Base-by-base conservation (phyloP, 2,797 vertebrate genomes). In the Chelonia mydas region DNA sequence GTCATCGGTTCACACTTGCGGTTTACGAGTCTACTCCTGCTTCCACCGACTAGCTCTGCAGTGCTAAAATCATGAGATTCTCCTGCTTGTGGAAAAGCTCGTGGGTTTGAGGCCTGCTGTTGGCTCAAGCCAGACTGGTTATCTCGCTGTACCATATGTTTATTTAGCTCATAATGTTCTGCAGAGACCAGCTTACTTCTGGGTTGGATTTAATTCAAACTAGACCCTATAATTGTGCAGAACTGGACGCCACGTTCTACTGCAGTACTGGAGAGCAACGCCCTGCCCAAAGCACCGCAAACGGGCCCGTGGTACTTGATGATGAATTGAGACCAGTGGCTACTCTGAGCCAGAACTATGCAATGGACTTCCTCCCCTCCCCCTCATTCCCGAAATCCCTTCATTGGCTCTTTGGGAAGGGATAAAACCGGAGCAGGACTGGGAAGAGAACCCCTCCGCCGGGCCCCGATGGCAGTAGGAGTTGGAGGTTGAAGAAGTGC, bases 361-460 rank as follows among this genome's bases (percentile, higher is more conserved):
- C 17, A 21, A 37, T 41, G 65, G 65, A 21, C 65, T 37, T n/a
- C 19, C 5, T 5, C 17, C n/a, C 9, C 33, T 9, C 10, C 17
- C 3, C 19, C 65, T 9, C 33, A 17, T 21, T 21, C n/a, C n/a
- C 10, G 8, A 19, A 72, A 5, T 17, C 15, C 16, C 50, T 10
- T 19, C 47, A 1, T 28, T 61, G 49, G 23, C 5, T 6, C 19
- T 53, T 0, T 72, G n/a, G 0, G 84, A 53, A 74, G 90, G 31
- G 90, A 83, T 59, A 31, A 23, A 23, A 13, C 15, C 68, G 25
- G 25, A 37, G 27, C 33, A 86, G 79, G 55, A 25, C 11, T 79
- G 72, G 79, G 77, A 81, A 4, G 1, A 51, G 47, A 5, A 13
- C 37, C 12, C 72, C 41, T 55, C 54, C 23, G 59, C 86, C 1